Evolutionary conservation across 2,113 vertebrate species (phyloP), one percentile per base, ranked within the genome.

Genomic region (Plectropomus leopardus): DNA sequence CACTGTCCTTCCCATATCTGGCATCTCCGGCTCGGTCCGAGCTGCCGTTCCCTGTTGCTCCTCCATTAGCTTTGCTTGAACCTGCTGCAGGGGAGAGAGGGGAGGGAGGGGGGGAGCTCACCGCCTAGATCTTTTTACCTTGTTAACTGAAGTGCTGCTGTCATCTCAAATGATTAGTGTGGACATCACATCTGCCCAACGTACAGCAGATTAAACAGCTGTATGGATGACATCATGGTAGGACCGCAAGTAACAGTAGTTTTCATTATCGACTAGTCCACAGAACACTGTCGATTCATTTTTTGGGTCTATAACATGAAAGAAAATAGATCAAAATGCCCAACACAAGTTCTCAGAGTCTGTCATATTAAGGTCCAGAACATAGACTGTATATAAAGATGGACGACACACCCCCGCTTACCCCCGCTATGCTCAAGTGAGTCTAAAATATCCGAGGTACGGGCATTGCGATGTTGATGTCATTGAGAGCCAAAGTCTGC

Each of bases 21-120:
- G 82, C 72, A 72, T 88, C 87, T 92, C 21, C 15, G 81, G 71
- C 65, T 54, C 8, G 16, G 72, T 78, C 58, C 32, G n/a, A 68
- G 57, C 68, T 17, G 26, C 65, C 84, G 30, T 79, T 86, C 76
- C 42, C 55, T 54, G 70, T 71, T 86, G 80, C 78, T 86, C 70
- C 82, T 80, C 84, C 88, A 86, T 93, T 86, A 88, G 81, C 85
- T 80, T 76, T 40, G 84, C 86, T 67, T 86, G 66, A 84, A 88
- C 68, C 61, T 83, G 69, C 71, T 75, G 75, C 40, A 24, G 42
- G 45, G 44, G 68, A 36, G 34, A 8, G 34, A 36, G 42, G 73
- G 76, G 64, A 17, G 50, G 76, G 24, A 8, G 32, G 50, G 1
- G 48, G 58, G 26, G 8, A 3, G n/a, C 65, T 82, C 48, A 34